These are phyloP conservation scores for Elachura formosa DNA, from an alignment of 2,113 vertebrate genomes.

Conservation along the genomic window DNA sequence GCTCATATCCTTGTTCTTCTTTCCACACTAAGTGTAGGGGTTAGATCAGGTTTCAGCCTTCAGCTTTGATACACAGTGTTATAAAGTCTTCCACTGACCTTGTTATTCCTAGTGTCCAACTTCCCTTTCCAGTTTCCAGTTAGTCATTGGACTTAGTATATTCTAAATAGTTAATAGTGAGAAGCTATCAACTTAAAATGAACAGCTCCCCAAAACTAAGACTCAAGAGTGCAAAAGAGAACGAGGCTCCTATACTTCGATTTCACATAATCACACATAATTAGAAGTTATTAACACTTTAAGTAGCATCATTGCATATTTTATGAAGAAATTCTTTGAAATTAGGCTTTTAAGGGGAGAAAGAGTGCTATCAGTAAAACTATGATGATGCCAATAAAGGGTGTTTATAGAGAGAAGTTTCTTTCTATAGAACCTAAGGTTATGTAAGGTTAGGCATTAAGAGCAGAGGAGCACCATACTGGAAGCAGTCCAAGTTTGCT, in stretches of 20 bases:
- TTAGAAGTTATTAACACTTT: background rate
- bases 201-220: background rate
- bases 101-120: background rate
- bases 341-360: background rate
- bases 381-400: background rate
- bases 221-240: background rate
- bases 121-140: background rate
- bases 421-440: background rate
- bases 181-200: background rate
- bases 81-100: background rate
- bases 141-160: background rate
- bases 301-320: background rate
- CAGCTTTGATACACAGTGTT: background rate
- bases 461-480: background rate
- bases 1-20: background rate
- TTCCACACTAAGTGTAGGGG: rapidly evolving
- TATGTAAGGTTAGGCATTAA: background rate
- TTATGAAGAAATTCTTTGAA: background rate
- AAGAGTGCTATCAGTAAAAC: background rate
- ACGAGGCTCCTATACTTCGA: background rate
- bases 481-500: background rate
- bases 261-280: background rate
- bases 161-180: background rate
- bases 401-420: background rate
- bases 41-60: background rate